Evolutionary conservation across 2,797 vertebrate genomes (phyloP).

Genomic region (Ara ararauna): DNA sequence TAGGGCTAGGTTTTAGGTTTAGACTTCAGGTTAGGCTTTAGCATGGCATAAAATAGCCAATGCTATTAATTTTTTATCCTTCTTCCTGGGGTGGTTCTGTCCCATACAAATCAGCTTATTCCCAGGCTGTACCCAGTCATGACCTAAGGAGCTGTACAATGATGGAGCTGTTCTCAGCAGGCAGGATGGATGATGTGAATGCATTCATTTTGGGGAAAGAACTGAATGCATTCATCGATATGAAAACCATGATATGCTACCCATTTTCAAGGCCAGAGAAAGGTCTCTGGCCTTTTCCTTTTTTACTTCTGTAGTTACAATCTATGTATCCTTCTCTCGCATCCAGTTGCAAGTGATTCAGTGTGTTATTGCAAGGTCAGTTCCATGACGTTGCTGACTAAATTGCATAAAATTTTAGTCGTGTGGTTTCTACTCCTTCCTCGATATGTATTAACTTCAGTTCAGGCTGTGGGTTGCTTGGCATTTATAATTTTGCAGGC

Average conservation of each 20-base stretch:
- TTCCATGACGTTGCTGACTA: accelerated
- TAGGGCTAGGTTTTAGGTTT: not conserved
- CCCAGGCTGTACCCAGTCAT: not conserved
- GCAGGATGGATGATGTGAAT: not conserved
- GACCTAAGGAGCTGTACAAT: not conserved
- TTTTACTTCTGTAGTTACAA: not conserved
- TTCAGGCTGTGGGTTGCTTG: not conserved
- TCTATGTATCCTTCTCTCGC: not conserved
- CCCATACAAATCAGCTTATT: not conserved
- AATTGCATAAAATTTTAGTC: not conserved
- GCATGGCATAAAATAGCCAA: accelerated
- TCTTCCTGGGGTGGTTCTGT: not conserved
- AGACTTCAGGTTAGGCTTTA: not conserved
- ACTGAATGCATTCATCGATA: not conserved
- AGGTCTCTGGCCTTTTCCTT: not conserved
- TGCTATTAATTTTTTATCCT: no score
- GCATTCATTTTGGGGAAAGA: not conserved
- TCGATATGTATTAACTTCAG: not conserved
- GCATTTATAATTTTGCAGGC: not conserved
- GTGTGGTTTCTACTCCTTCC: not conserved
- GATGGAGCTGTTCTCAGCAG: not conserved
- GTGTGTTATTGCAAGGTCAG: not conserved
- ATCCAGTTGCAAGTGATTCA: not conserved
- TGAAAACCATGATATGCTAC: not conserved
- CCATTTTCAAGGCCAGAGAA: not conserved